phyloP scores from a whole-genome alignment of 2,888 invertebrate genomes.

The Ochlodes sylvanus region DNA sequence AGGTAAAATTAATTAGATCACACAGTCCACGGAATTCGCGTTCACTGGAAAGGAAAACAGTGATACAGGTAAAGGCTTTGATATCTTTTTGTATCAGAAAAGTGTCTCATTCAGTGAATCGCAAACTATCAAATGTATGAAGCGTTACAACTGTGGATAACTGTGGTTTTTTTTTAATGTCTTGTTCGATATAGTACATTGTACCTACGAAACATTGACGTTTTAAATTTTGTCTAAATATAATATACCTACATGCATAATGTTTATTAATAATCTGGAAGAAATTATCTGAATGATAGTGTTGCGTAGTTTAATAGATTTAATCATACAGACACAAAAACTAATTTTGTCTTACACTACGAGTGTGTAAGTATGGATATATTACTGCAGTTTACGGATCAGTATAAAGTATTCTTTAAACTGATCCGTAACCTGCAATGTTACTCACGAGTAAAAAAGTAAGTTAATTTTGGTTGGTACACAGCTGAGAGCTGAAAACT shows the following conservation, averaged over 20 bases:
- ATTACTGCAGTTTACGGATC: not conserved
- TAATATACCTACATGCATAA: too few relatives aligned
- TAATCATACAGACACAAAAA: too few relatives aligned
- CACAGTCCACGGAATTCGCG: not conserved
- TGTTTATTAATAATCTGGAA: too few relatives aligned
- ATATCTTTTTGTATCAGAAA: slow-evolving; percentile 1
- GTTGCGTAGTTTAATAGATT: too few relatives aligned
- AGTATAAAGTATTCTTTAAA: not conserved
- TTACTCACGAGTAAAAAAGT: slow-evolving; percentile 15
- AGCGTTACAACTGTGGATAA: too few relatives aligned
- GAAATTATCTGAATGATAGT: too few relatives aligned
- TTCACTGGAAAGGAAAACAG: not conserved
- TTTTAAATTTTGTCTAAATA: too few relatives aligned
- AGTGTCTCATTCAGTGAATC: slow-evolving; percentile 1
- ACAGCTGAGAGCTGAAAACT: slow-evolving; percentile 14
- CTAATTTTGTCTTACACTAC: too few relatives aligned
- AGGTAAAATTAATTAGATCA: slow-evolving; percentile 3
- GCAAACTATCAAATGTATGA: not conserved
- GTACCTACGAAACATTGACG: too few relatives aligned
- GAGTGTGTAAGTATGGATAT: not conserved
- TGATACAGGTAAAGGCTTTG: not conserved
- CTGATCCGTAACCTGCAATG: not conserved
- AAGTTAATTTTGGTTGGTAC: slow-evolving; percentile 26
- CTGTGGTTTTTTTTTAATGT: too few relatives aligned
- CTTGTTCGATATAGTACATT: too few relatives aligned